These are phyloP conservation scores for Drosophila paramelanica DNA, from an alignment of 2,888 invertebrate genomes.

Conservation along the genomic window DNA sequence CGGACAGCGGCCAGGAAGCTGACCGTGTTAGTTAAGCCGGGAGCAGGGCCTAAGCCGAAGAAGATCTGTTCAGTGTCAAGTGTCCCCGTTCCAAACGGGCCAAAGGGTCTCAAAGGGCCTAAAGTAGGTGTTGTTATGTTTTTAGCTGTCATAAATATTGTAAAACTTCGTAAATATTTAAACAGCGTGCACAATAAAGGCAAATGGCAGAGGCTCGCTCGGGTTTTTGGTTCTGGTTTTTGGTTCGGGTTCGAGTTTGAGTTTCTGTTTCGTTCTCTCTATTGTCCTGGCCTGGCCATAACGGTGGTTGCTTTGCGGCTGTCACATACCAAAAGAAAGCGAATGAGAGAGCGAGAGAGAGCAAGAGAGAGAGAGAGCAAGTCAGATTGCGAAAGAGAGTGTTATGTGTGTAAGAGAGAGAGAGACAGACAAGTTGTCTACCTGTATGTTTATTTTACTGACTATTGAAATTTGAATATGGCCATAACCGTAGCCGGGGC, in stretches of 20 bases:
- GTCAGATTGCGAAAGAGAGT: neutral
- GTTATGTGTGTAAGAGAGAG: neutral
- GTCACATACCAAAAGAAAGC: constrained; percentile 4
- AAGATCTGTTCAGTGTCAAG: constrained; percentile 64
- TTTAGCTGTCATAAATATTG: constrained; percentile 80
- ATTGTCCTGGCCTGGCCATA: constrained; percentile 54
- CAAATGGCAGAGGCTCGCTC: constrained; percentile 72
- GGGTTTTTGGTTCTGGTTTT: constrained; percentile 22
- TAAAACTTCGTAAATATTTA: constrained; percentile 80
- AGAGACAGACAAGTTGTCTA: constrained; percentile 26
- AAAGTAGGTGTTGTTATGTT: constrained; percentile 78
- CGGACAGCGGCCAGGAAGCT: constrained; percentile 26
- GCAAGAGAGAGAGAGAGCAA: neutral
- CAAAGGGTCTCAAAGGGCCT: constrained; percentile 32
- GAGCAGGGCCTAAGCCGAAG: constrained; percentile 38
- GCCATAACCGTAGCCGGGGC: constrained; percentile 26
- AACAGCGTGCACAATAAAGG: constrained; percentile 77
- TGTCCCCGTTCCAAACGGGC: constrained; percentile 46
- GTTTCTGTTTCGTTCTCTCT: constrained; percentile 9
- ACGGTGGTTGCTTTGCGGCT: constrained; percentile 54
- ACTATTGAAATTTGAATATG: constrained; percentile 75
- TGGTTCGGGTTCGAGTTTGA: constrained; percentile 1
- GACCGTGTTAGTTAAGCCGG: constrained; percentile 49
- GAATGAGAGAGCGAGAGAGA: neutral
- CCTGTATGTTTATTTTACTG: constrained; percentile 54